Evolutionary conservation across 2,888 invertebrate genomes (phyloP).

Genomic region (Clitarchus hookeri): DNA sequence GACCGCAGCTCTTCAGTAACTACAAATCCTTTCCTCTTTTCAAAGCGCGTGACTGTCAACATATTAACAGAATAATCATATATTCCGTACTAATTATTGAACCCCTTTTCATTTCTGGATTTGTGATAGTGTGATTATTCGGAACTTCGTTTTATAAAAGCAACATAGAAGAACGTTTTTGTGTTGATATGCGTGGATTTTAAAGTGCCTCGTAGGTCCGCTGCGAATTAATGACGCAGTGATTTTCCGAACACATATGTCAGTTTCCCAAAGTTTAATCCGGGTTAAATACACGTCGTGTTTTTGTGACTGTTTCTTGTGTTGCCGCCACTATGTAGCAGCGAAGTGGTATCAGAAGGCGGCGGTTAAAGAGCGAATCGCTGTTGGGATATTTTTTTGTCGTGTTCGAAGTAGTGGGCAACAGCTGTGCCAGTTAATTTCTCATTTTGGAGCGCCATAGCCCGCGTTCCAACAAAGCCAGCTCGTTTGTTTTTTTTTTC

Average conservation of each 20-base stretch:
- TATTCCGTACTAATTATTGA: no score
- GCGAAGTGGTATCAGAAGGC: neutral
- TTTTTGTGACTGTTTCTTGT: neutral
- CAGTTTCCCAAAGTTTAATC: neutral
- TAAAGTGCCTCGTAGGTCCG: no score
- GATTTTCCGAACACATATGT: neutral
- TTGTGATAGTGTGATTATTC: no score
- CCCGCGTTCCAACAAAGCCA: neutral
- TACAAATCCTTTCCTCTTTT: no score
- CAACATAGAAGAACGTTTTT: no score
- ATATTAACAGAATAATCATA: no score
- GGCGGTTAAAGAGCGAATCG: slow-evolving; percentile 9
- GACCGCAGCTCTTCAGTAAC: no score
- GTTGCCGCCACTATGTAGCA: neutral
- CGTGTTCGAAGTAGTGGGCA: slow-evolving; percentile 16
- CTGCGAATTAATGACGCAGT: neutral
- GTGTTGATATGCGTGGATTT: no score
- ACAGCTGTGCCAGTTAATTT: slow-evolving; percentile 26
- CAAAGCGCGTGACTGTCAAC: no score
- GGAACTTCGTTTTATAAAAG: no score
- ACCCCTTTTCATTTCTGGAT: no score
- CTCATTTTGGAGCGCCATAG: slow-evolving; percentile 17
- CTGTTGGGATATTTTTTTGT: slow-evolving; percentile 8
- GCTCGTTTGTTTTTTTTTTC: neutral
- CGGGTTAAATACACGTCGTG: neutral